Conservation (phyloP, 2,113 vertebrate genomes). For the Amblyornis subalaris region DNA sequence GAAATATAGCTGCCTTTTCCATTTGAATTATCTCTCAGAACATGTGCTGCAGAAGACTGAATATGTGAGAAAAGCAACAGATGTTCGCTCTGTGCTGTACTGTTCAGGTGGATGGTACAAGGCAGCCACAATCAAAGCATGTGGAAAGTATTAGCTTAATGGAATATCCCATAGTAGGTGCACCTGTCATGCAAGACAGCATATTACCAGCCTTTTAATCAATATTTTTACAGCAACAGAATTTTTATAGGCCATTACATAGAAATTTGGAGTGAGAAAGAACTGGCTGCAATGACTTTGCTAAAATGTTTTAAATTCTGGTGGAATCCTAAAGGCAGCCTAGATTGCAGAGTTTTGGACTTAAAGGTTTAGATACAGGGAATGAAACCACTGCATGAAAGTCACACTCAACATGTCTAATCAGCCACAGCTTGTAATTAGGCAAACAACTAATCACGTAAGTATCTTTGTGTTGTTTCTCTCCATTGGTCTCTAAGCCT, state of each 20-base stretch:
- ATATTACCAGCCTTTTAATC: background rate
- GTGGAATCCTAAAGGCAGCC: constrained; percentile 22
- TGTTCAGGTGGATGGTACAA: background rate
- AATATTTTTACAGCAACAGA: background rate
- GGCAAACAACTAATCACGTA: constrained; percentile 27
- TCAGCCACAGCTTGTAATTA: constrained; percentile 51
- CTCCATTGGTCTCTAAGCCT: background rate
- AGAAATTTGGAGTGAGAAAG: background rate
- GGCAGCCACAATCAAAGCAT: background rate
- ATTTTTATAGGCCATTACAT: background rate
- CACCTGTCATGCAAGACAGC: background rate
- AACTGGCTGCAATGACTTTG: background rate
- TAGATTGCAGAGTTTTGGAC: background rate
- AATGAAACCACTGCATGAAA: constrained; percentile 30
- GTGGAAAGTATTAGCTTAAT: background rate
- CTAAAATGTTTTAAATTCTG: constrained; percentile 34
- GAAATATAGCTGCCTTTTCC: background rate
- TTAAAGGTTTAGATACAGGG: background rate
- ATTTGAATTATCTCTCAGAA: background rate
- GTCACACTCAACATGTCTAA: constrained; percentile 39
- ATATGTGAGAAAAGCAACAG: background rate
- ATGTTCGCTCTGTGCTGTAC: background rate
- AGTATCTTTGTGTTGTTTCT: constrained; percentile 38
- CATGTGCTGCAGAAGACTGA: background rate
- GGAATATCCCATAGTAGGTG: background rate